phyloP scores from a whole-genome alignment of 2,113 vertebrate species.

The Alectura lathami region DNA sequence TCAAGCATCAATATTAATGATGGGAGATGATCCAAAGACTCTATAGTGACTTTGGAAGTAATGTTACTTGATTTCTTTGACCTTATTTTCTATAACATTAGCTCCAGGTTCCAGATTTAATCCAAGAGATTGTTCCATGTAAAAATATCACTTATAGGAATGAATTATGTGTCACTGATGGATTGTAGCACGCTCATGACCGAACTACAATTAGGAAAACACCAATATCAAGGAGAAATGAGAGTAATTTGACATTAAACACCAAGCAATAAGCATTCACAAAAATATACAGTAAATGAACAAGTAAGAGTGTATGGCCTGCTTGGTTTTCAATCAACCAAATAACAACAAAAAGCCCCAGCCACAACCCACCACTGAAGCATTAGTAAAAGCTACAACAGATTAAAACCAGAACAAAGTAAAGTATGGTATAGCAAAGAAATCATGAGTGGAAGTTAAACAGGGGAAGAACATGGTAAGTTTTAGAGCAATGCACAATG shows the following conservation, averaged over 20 bases:
- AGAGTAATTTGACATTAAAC: neutral
- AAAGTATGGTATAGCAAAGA: neutral
- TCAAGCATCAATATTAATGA: neutral
- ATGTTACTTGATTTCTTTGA: neutral
- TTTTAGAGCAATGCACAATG: constrained; percentile 47
- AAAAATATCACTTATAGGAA: constrained; percentile 6
- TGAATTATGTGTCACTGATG: neutral
- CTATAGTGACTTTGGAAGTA: neutral
- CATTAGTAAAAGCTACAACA: neutral
- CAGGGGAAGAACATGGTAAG: neutral
- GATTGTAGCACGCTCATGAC: neutral
- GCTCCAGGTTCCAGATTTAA: neutral
- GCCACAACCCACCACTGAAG: neutral
- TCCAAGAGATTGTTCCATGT: neutral
- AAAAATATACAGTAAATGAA: neutral
- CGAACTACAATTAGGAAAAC: neutral
- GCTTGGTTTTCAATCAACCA: neutral
- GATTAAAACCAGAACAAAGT: neutral
- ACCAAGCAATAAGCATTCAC: neutral
- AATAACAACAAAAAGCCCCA: neutral
- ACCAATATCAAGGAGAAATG: neutral
- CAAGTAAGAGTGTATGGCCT: neutral
- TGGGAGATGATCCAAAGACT: neutral
- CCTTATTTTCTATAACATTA: constrained; percentile 34
- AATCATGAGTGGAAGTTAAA: neutral